Base-by-base conservation (phyloP, 2,113 vertebrate species). In the Porphyrio hochstetteri region DNA sequence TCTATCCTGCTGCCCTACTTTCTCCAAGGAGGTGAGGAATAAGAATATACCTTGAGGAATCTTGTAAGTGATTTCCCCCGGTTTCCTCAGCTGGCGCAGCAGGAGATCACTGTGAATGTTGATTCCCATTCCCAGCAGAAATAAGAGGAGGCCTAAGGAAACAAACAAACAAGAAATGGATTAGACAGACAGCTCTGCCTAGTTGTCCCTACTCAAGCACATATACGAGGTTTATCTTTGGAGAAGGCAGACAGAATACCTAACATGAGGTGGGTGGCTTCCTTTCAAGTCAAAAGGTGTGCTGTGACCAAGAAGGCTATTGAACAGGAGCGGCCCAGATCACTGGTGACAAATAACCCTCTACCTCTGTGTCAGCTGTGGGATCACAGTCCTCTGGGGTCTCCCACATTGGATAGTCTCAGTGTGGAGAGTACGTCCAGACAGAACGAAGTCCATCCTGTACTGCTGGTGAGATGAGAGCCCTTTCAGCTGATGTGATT, bases 51-150 rank as follows among this genome's bases (percentile, higher is more conserved):
- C 99, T 96, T 95, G 94, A 65, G 99, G 99, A 93, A 99, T 99
- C 94, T 96, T 98, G 95, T 99, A 99, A 74, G 29, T 92, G 31
- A 97, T 24, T 89, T 99, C 99, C 81, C 98, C 99, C 0, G 99
- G 99, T 95, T 98, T 99, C 71, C 99, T 98, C 85, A 99, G 98
- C 87, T 94, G 97, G 25, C 98, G 98, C 84, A 99, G 96, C 86
- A 99, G 93, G 36, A 97, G 71, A 80, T 99, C 99, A 20, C 99
- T 99, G 90, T 99, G 99, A 95, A 99, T 98, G 96, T 99, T 99
- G 95, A 99, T 98, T 86, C 94, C 98, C 98, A 99, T 98, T 59
- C 99, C 99, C 50, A 98, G 65, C 40, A 98, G 57, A 95, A 99
- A 99, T 67, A 99, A 53, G 28, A 98, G n/a, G 33, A 98, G 11